Base-by-base conservation (phyloP, 2,888 invertebrate species). In the Spicauda simplicius region DNA sequence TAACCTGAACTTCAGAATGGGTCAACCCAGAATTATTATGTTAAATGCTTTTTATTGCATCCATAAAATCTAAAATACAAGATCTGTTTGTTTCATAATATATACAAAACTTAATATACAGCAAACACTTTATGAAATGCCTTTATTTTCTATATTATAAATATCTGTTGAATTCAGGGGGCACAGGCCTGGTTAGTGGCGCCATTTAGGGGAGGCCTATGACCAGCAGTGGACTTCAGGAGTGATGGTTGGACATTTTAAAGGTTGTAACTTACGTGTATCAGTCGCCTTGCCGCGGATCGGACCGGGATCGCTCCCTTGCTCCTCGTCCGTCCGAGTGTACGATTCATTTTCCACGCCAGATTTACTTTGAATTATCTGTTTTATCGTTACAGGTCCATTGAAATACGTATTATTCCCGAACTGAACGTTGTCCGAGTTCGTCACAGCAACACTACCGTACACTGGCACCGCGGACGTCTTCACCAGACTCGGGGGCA, bases 321-420 rank as follows among this genome's bases (percentile, higher is more conserved):
- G 19, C 55, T 87, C 86, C 64, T 82, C 80, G 20, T 88, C 88
- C 57, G 83, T 81, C 69, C 76, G 80, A 10, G 75, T 76, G 71
- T 86, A 92, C 0, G 86, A 82, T 30, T 74, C 72, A 76, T 93
- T 92, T 11, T 88, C 90, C 48, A 87, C 70, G 7, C 90, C 91
- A 48, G 77, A 67, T 70, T 81, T 81, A 68, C 81, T 82, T 18
- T 96, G 95, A 65, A 96, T 91, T 72, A 96, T 94, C 81, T 96
- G 96, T 80, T 96, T 96, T 74, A 97, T 96, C 41, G 95, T 96
- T 16, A 97, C 96, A 56, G 96, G 96, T 7, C 97, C 97, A 79
- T 96, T 95, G 78, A 96, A 96, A 77, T 95, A 95, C 6, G 96
- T 96, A 76, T 96, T 96, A 76, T 96, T 96, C 0, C 97, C 97